Conservation (phyloP, 2,113 vertebrate genomes). For the Delphinus delphis region DNA sequence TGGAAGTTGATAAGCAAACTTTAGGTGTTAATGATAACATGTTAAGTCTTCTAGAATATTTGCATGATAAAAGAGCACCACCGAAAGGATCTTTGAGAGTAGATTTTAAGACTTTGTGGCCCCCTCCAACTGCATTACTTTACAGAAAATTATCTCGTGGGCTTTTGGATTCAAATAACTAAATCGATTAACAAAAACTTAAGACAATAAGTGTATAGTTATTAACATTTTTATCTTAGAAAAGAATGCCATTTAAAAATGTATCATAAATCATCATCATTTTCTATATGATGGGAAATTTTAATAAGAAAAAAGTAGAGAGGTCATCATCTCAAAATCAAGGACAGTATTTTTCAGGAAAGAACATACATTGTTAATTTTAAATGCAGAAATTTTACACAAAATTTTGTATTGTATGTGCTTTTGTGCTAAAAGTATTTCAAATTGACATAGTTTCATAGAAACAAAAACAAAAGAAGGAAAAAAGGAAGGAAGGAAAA, state of each 20-base stretch:
- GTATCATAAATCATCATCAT: not conserved
- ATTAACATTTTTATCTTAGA: not conserved
- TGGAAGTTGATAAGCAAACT: slow-evolving; percentile 30
- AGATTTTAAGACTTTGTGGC: not conserved
- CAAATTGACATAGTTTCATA: not conserved
- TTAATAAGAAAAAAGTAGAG: not conserved
- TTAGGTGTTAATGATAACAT: slow-evolving; percentile 12
- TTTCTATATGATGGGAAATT: not conserved
- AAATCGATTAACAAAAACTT: not conserved
- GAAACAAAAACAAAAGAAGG: not conserved
- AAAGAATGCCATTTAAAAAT: not conserved
- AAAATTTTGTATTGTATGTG: not conserved
- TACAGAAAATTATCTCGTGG: not conserved
- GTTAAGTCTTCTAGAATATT: slow-evolving; percentile 36
- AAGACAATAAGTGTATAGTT: not conserved
- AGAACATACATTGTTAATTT: not conserved
- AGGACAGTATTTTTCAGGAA: not conserved
- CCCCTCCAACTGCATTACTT: not conserved
- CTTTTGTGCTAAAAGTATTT: slow-evolving; percentile 1
- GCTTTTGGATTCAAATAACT: not conserved
- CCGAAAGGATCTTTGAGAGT: not conserved
- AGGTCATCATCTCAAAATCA: not conserved
- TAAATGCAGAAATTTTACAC: not conserved
- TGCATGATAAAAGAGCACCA: not conserved
- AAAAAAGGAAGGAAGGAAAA: not conserved